A percentile compares a stretch with the other conserved stretches of the same genome.
These are phyloP conservation scores for Macropis europaea DNA, from an alignment of 2,888 invertebrate species.

Conservation along the genomic window DNA sequence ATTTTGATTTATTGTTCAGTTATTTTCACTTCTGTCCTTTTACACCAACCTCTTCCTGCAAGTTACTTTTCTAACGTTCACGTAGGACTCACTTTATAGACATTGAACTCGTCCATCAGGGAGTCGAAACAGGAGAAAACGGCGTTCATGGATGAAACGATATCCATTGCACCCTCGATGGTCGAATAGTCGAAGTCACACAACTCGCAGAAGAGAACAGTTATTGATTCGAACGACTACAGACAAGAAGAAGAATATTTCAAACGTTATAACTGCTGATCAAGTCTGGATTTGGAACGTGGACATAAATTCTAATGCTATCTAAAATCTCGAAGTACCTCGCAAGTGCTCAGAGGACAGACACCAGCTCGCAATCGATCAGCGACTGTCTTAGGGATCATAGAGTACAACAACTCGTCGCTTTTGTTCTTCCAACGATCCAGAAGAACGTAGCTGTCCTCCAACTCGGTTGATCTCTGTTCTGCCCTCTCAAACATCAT, in stretches of 20 bases:
- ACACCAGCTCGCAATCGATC: constrained; percentile 89
- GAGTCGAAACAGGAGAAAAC: constrained; percentile 93
- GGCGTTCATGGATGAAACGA: constrained; percentile 91
- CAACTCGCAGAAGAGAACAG: constrained; percentile 90
- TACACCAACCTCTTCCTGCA: too few relatives aligned
- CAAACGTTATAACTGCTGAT: not conserved
- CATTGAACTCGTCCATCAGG: constrained; percentile 90
- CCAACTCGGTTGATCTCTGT: constrained; percentile 88
- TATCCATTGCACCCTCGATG: constrained; percentile 86
- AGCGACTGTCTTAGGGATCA: constrained; percentile 94
- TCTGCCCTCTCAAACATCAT: constrained; percentile 92
- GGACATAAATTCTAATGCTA: not conserved
- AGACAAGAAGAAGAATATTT: constrained; percentile 52
- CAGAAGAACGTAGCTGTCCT: constrained; percentile 87
- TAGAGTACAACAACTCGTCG: constrained; percentile 93
- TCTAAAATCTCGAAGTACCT: constrained; percentile 80
- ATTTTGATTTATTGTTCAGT: too few relatives aligned
- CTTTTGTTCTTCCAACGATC: constrained; percentile 93
- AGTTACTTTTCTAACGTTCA: not conserved
- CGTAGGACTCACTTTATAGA: constrained; percentile 87
- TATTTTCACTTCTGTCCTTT: too few relatives aligned
- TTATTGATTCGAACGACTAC: constrained; percentile 88
- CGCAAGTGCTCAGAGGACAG: constrained; percentile 89
- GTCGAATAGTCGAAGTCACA: constrained; percentile 83
- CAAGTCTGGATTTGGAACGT: not conserved